Evolutionary conservation across 1,140 invertebrate species (phyloP).

Genomic region (Cherax destructor): DNA sequence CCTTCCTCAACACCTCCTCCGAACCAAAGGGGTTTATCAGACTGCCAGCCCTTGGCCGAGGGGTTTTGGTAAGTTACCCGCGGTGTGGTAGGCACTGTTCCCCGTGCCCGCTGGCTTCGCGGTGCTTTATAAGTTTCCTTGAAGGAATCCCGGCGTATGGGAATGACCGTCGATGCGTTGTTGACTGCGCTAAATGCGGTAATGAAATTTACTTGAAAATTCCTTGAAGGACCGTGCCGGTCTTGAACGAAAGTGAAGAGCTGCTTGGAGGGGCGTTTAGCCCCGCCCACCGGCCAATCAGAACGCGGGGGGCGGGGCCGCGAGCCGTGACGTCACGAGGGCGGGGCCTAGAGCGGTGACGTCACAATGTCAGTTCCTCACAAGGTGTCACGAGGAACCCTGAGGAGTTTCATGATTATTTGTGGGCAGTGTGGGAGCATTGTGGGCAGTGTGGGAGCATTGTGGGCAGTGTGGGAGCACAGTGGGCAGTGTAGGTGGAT

Average conservation of each 20-base stretch:
- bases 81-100: not conserved
- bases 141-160: not conserved
- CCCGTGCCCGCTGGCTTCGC: not conserved
- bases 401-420: conserved; percentile 30
- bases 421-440: not conserved
- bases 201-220: conserved; percentile 25
- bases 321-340: conserved; percentile 47
- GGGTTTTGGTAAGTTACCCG: not conserved
- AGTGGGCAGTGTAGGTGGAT: too few relatives aligned
- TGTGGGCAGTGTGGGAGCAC: too few relatives aligned
- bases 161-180: conserved; percentile 21
- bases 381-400: conserved; percentile 46
- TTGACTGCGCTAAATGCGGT: not conserved
- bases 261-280: not conserved
- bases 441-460: too few relatives aligned
- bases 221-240: conserved; percentile 49
- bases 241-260: conserved; percentile 28
- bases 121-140: conserved; percentile 8
- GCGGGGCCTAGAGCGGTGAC: conserved; percentile 38
- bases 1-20: conserved; percentile 55
- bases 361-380: conserved; percentile 41
- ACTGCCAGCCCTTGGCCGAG: not conserved
- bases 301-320: conserved; percentile 5
- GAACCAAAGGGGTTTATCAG: conserved; percentile 56
- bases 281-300: conserved; percentile 59